Conservation (phyloP, 2,888 invertebrate genomes). For the Dusona sp. region DNA sequence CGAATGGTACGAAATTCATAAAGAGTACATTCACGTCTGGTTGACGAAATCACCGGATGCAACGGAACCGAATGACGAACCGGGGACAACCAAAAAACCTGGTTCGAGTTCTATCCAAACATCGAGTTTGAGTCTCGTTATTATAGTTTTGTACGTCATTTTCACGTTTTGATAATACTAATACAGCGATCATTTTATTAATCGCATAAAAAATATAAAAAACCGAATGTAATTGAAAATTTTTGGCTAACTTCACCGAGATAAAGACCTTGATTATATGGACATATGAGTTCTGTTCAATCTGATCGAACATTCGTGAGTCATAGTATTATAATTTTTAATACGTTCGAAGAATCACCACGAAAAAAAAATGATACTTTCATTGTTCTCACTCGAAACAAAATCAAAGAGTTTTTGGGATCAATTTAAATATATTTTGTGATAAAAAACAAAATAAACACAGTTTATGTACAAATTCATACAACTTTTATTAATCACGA, state of each 20-base stretch:
- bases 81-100: not conserved
- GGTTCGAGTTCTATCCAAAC: constrained; percentile 19
- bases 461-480: constrained; percentile 68
- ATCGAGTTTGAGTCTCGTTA: constrained; percentile 29
- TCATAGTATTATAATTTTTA: too few relatives aligned
- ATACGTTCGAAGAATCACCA: too few relatives aligned
- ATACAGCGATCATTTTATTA: not conserved
- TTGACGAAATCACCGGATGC: constrained; percentile 22
- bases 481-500: constrained; percentile 71
- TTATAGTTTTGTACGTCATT: constrained; percentile 13
- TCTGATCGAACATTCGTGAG: too few relatives aligned
- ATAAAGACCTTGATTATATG: too few relatives aligned
- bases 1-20: constrained; percentile 56
- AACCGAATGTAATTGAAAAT: too few relatives aligned
- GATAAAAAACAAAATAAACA: not conserved
- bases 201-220: not conserved
- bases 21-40: constrained; percentile 59
- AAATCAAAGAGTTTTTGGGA: not conserved
- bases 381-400: too few relatives aligned
- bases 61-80: not conserved
- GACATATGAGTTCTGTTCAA: too few relatives aligned
- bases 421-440: not conserved
- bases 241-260: too few relatives aligned
- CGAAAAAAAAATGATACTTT: not conserved
- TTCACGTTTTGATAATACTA: not conserved